Evolutionary conservation across 2,797 vertebrate species (phyloP).

Genomic region (Monodelphis domestica): DNA sequence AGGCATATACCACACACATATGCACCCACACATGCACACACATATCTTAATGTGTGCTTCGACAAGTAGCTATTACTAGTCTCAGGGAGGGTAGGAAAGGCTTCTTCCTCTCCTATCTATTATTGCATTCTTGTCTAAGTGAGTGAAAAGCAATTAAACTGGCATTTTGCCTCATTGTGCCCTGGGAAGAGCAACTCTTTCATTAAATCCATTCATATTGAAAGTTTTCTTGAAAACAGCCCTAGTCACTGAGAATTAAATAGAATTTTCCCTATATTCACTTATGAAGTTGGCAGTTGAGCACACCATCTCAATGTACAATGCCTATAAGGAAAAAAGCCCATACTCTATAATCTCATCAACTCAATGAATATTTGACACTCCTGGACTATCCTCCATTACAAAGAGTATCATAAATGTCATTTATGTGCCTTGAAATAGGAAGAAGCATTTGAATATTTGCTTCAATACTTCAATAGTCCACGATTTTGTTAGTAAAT

Average conservation of each 20-base stretch:
- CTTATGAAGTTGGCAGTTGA: background rate
- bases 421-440: background rate
- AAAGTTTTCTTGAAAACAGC: background rate
- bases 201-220: background rate
- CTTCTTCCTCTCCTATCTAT: background rate
- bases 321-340: background rate
- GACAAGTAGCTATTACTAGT: background rate
- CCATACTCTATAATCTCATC: background rate
- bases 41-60: background rate
- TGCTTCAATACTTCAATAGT: background rate
- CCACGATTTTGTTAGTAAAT: background rate
- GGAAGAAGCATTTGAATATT: background rate
- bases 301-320: background rate
- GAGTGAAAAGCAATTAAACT: background rate
- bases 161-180: background rate
- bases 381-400: background rate
- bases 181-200: too few relatives aligned
- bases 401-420: background rate
- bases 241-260: background rate
- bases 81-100: background rate
- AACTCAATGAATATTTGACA: background rate
- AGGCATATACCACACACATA: too few relatives aligned
- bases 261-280: background rate
- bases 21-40: too few relatives aligned
- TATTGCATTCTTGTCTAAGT: background rate